A percentile compares a stretch with the other conserved stretches of the same genome.
These are phyloP conservation scores for Dastarcus helophoroides DNA, from an alignment of 2,888 invertebrate genomes.

Conservation along the genomic window DNA sequence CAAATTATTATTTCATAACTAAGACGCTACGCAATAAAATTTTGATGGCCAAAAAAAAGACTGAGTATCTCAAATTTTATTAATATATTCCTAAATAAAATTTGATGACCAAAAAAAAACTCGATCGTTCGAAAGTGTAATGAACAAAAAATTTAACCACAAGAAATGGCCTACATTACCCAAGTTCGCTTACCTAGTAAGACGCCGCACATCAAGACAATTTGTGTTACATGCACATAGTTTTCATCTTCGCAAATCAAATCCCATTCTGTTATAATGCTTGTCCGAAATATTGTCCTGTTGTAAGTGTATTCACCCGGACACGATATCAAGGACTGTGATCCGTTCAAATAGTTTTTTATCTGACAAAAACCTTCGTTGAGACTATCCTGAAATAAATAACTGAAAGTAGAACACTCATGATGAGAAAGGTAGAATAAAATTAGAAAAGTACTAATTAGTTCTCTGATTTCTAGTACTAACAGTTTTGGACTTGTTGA, in stretches of 20 bases:
- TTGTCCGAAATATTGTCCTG: slow-evolving; percentile 43
- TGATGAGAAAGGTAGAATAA: slow-evolving; percentile 1
- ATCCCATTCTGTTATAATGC: slow-evolving; percentile 55
- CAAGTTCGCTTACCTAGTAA: slow-evolving; percentile 36
- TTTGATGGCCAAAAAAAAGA: too few relatives aligned
- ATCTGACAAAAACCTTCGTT: slow-evolving; percentile 26
- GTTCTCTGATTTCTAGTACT: too few relatives aligned
- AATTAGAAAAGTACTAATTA: too few relatives aligned
- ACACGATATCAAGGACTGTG: slow-evolving; percentile 20
- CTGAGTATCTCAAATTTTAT: too few relatives aligned
- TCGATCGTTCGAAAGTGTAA: too few relatives aligned
- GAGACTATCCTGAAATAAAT: slow-evolving; percentile 22
- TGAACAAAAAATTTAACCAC: too few relatives aligned
- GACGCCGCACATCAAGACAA: slow-evolving; percentile 51
- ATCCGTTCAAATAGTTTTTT: slow-evolving; percentile 14
- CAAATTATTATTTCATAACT: too few relatives aligned
- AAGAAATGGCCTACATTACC: neutral
- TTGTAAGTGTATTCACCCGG: slow-evolving; percentile 42
- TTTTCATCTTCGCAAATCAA: slow-evolving; percentile 49
- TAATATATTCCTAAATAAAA: too few relatives aligned
- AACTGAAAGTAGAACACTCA: slow-evolving; percentile 2
- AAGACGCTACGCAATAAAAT: too few relatives aligned
- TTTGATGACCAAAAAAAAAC: too few relatives aligned
- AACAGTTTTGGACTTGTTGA: too few relatives aligned
- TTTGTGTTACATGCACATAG: slow-evolving; percentile 47